These are phyloP conservation scores for Leiothrix lutea DNA, from an alignment of 2,113 vertebrate species.

Conservation along the genomic window DNA sequence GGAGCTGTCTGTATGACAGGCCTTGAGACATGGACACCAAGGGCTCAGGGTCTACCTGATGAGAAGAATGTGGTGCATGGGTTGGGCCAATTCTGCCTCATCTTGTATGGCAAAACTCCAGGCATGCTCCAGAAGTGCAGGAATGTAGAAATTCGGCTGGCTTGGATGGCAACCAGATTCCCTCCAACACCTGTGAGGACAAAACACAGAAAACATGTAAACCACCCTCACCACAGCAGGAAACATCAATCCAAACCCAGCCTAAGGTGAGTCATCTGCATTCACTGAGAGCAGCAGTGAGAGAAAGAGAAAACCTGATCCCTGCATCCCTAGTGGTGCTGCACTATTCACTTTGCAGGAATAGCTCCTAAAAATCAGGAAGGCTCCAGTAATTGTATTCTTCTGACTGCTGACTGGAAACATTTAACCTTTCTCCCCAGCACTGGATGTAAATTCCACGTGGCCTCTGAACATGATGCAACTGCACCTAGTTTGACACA, in stretches of 20 bases:
- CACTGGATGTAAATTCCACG: neutral
- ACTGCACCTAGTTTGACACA: neutral
- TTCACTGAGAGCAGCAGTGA: neutral
- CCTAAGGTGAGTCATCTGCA: neutral
- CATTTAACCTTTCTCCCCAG: neutral
- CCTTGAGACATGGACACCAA: neutral
- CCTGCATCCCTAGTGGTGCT: neutral
- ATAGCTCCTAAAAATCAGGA: neutral
- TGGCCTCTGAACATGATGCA: neutral
- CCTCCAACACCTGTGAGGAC: constrained; percentile 85
- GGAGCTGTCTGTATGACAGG: neutral
- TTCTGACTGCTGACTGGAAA: neutral
- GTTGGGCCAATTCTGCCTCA: constrained; percentile 90
- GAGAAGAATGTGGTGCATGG: constrained; percentile 87
- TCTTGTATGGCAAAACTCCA: constrained; percentile 88
- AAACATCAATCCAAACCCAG: neutral
- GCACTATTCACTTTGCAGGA: neutral
- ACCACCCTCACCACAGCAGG: neutral
- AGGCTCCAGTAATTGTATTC: neutral
- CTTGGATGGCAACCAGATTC: constrained; percentile 96
- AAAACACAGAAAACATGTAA: neutral
- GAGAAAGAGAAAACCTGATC: neutral
- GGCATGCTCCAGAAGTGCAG: constrained; percentile 91
- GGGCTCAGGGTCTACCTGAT: constrained; percentile 78
- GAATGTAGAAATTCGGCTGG: constrained; percentile 93